Evolutionary conservation across 2,113 vertebrate genomes (phyloP), one percentile per base, ranked within the genome.

Genomic region (Catagonus wagneri): DNA sequence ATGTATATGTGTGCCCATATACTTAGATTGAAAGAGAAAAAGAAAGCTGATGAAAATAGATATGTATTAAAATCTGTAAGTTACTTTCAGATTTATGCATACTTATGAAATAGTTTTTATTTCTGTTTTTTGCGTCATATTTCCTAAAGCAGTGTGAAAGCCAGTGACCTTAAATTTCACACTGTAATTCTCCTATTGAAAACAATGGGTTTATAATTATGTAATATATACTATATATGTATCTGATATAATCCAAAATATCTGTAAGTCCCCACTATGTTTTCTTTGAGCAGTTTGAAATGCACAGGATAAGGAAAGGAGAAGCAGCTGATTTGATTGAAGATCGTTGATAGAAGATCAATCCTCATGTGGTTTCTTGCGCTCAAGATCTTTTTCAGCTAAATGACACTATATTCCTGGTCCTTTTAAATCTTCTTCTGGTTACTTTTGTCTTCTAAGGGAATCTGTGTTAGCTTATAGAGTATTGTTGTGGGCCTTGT

Each of bases 111-210:
- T 68, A 32, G 34, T 75, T 92, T 94, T 25, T 89, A 56, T 78
- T 74, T 94, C 7, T 71, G n/a, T 76, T 83, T 89, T 89, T 84
- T 79, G 14, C 63, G 74, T n/a, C 6, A 0, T 81, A n/a, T 76
- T 90, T 83, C 23, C 32, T 87, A 90, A 95, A 74, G 7, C 3
- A 34, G 0, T 74, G 10, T 90, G 81, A 93, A 75, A 61, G 10
- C 9, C 44, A 86, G 10, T 78, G 36, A 72, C 27, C 29, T 76
- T 79, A 94, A 80, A 81, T 89, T 96, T 94, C 36, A 63, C 9
- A 79, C 7, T 78, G 0, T 74, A 66, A 50, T 78, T 90, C 15
- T 87, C n/a, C 32, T 81, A 25, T 36, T 52, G 54, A 79, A 84
- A 94, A 71, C 8, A 90, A 13, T 54, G 25, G 23, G 32, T 74